A percentile compares a stretch with the other conserved stretches of the same genome.
Evolutionary conservation across 2,113 vertebrate species (phyloP).

Genomic region (Microtus oregoni): DNA sequence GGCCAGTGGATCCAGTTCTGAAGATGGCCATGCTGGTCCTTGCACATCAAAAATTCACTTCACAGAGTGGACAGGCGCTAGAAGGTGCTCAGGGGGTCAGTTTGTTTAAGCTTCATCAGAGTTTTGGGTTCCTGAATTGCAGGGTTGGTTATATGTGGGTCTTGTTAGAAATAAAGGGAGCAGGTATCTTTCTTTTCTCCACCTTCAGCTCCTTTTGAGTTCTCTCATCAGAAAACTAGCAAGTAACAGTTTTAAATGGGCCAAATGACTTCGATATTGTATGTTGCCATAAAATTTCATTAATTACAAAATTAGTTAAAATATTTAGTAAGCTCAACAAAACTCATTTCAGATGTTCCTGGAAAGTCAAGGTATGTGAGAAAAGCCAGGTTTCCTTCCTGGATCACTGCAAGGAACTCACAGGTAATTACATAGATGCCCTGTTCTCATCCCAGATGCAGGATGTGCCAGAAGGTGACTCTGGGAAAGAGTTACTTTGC

Average conservation of each 20-base stretch:
- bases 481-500: background rate
- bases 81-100: background rate
- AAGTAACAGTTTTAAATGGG: constrained; percentile 70
- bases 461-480: background rate
- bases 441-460: background rate
- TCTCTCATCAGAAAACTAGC: constrained; percentile 77
- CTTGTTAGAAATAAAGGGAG: constrained; percentile 55
- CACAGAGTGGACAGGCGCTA: background rate
- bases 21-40: background rate
- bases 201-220: constrained; percentile 66
- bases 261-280: constrained; percentile 54
- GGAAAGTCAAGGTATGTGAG: constrained; percentile 70
- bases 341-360: constrained; percentile 70
- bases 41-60: background rate
- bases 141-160: background rate
- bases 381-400: constrained; percentile 73
- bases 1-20: background rate
- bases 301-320: constrained; percentile 76
- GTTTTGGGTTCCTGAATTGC: background rate
- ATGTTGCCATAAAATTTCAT: constrained; percentile 65
- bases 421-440: constrained; percentile 54
- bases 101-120: background rate
- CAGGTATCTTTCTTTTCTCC: constrained; percentile 55
- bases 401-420: constrained; percentile 78
- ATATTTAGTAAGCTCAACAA: constrained; percentile 62